Base-by-base conservation (phyloP, 1,140 invertebrate genomes). In the Drosophila sechellia region DNA sequence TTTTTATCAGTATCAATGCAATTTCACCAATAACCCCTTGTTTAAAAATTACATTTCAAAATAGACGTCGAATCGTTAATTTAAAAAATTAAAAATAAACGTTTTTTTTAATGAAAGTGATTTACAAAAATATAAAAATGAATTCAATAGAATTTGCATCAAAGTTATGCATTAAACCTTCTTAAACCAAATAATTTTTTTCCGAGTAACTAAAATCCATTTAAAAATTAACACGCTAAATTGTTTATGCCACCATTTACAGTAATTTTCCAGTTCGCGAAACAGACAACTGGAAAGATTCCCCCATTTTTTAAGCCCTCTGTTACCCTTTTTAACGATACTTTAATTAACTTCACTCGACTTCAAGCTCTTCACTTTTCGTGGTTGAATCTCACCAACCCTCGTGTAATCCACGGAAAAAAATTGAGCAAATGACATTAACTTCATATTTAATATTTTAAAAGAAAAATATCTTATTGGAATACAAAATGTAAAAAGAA, bases 261-360 rank as follows among this genome's bases (percentile, higher is more conserved):
- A 48, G 40, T 31, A 20, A 10, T 56, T 70, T 70, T 70, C 39
- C 50, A 63, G 35, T 54, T 54, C 25, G 43, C 20, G 27, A 48
- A 34, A 57, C 66, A 40, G 20, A 55, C 39, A 80, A 76, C 77
- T 79, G 54, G 70, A 59, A 79, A 58, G 37, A 12, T 63, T 50
- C 54, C 61, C 42, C 68, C 40, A 54, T 70, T 69, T 48, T n/a
- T 20, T 34, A 22, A 40, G 43, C 31, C 35, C 10, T 52, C 40
- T 63, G 11, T 45, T 27, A 74, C 35, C 58, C 53, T 40, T 43
- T 45, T 65, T 43, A 15, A 25, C 17, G 57, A 71, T 60, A 65
- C 71, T 74, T 83, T 75, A 83, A 83, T 83, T 83, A 83, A 79
- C 70, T 83, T 70, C 45, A 79, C 53, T 70, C 56, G 63, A 78